A percentile compares a stretch with the other conserved stretches of the same genome.
Conservation (phyloP, 2,797 vertebrate species). For the Clarias laeviceps region DNA sequence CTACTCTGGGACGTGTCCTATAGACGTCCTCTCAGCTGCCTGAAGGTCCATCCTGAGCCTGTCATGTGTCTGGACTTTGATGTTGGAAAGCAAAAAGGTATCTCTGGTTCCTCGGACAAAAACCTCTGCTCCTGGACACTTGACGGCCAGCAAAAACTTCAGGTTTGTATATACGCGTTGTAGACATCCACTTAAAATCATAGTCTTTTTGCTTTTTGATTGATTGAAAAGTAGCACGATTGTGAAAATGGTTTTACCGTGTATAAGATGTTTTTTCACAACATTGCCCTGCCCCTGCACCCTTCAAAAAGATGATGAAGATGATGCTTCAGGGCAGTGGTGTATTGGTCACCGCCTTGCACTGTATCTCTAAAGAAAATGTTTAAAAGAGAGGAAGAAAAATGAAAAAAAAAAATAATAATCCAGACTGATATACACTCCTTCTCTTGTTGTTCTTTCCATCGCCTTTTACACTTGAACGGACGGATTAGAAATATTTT, state of each 20-base stretch:
- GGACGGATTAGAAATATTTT: slow-evolving; percentile 77
- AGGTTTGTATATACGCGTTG: slow-evolving; percentile 84
- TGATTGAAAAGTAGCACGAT: neutral
- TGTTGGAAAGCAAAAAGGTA: slow-evolving; percentile 77
- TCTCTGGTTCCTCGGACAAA: slow-evolving; percentile 91
- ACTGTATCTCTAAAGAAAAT: slow-evolving; percentile 39
- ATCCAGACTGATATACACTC: slow-evolving; percentile 65
- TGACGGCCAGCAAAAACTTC: slow-evolving; percentile 84
- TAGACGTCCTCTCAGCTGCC: slow-evolving; percentile 76
- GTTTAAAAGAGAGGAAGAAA: slow-evolving; percentile 44
- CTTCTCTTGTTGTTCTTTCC: slow-evolving; percentile 77
- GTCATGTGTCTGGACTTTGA: slow-evolving; percentile 96
- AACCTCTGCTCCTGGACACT: slow-evolving; percentile 85
- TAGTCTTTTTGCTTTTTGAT: neutral
- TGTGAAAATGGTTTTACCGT: neutral
- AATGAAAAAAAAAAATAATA: too few species aligned
- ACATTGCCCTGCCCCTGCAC: neutral
- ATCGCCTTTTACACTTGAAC: slow-evolving; percentile 73
- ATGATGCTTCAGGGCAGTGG: neutral
- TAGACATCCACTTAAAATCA: neutral
- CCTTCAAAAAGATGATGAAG: neutral
- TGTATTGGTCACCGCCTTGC: neutral
- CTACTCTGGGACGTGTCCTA: slow-evolving; percentile 87
- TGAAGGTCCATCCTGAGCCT: slow-evolving; percentile 84
- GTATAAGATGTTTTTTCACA: neutral